Evolutionary conservation across 2,113 vertebrate species (phyloP).

Genomic region (Muntiacus reevesi): DNA sequence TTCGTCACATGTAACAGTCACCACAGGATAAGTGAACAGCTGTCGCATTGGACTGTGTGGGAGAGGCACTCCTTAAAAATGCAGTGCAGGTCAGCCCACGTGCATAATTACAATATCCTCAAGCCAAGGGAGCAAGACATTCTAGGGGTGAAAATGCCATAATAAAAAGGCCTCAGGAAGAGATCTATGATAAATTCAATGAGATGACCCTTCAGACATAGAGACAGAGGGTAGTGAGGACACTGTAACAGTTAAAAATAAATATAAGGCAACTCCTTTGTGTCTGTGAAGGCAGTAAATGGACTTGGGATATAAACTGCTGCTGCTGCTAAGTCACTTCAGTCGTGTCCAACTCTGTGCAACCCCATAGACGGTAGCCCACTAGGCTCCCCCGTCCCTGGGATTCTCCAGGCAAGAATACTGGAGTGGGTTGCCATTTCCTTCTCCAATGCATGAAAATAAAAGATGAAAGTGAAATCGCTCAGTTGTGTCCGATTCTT

Average conservation of each 20-base stretch:
- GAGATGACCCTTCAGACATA: background rate
- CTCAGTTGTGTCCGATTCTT: background rate
- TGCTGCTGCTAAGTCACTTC: background rate
- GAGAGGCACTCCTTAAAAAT: conserved; percentile 32
- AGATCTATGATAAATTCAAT: background rate
- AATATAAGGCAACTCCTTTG: background rate
- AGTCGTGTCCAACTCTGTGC: background rate
- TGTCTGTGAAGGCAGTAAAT: background rate
- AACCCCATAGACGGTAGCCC: background rate
- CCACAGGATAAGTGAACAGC: background rate
- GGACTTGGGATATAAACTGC: background rate
- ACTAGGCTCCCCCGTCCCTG: background rate
- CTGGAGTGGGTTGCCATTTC: background rate
- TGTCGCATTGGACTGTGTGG: background rate
- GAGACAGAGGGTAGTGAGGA: background rate
- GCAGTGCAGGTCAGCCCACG: background rate
- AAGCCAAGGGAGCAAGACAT: background rate
- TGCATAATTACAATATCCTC: background rate
- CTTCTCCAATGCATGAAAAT: background rate
- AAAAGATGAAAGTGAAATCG: background rate
- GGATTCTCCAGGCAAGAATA: background rate
- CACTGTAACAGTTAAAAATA: background rate
- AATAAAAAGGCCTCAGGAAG: background rate
- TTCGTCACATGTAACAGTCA: background rate
- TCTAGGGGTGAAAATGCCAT: background rate